phyloP scores from a whole-genome alignment of 2,888 invertebrate species.

The Ophonus ardosiacus region DNA sequence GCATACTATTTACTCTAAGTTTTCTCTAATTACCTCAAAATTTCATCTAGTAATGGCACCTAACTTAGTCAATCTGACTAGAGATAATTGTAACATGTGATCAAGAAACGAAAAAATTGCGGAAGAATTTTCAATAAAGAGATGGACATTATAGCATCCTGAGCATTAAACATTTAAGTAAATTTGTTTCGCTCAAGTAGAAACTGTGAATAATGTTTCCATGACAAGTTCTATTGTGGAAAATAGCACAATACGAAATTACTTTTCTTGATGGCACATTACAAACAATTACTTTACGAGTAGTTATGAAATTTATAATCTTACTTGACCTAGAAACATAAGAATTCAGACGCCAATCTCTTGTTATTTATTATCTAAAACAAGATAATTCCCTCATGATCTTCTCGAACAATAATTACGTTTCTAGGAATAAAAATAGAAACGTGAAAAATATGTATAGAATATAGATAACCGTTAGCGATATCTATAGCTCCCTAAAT shows the following conservation, averaged over 20 bases:
- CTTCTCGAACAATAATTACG: slow-evolving; percentile 18
- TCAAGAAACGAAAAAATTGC: too few species aligned
- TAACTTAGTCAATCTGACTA: too few species aligned
- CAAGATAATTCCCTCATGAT: slow-evolving; percentile 20
- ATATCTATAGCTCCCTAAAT: slow-evolving; percentile 21
- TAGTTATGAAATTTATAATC: slow-evolving; percentile 12
- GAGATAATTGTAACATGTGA: too few species aligned
- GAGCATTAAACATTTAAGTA: too few species aligned
- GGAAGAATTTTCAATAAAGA: too few species aligned
- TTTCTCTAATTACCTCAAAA: too few species aligned
- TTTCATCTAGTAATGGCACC: too few species aligned
- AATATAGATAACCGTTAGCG: neutral
- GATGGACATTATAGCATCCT: too few species aligned
- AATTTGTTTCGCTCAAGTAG: neutral
- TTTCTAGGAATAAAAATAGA: slow-evolving; percentile 3
- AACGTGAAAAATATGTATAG: neutral
- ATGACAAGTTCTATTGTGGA: neutral
- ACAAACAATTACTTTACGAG: slow-evolving; percentile 5
- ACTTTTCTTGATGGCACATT: neutral
- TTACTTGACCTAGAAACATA: slow-evolving; percentile 1
- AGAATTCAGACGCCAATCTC: slow-evolving; percentile 5
- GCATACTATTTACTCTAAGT: too few species aligned
- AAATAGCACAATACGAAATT: slow-evolving; percentile 1
- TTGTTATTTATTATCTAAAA: slow-evolving; percentile 33
- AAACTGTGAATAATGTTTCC: neutral